Evolutionary conservation across 2,113 vertebrate genomes (phyloP).

Genomic region (Platycercus adscitus): DNA sequence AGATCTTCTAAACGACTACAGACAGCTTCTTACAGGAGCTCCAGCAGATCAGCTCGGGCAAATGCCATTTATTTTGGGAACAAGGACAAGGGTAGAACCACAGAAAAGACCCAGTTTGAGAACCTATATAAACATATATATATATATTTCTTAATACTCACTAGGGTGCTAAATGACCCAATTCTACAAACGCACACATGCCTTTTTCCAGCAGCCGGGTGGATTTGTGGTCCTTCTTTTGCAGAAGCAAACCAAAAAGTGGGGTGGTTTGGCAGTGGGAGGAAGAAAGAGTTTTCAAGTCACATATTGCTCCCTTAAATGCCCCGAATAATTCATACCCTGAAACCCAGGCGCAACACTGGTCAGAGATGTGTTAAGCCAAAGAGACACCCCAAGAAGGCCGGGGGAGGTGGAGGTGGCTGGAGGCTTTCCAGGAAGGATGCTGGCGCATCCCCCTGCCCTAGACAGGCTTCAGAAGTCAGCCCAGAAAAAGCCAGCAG

Average conservation of each 20-base stretch:
- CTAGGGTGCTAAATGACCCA: neutral
- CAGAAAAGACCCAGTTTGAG: conserved; percentile 24
- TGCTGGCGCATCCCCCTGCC: neutral
- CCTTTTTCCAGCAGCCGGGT: neutral
- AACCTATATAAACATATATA: neutral
- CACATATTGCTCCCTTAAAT: neutral
- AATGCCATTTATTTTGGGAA: conserved; percentile 25
- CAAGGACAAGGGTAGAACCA: neutral
- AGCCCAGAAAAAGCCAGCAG: neutral
- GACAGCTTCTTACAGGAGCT: neutral
- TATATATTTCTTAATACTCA: neutral
- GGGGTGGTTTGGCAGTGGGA: neutral
- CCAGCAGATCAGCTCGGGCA: neutral
- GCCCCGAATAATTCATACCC: neutral
- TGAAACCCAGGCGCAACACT: neutral
- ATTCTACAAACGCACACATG: neutral
- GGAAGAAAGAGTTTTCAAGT: neutral
- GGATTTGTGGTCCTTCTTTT: neutral
- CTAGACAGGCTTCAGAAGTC: neutral
- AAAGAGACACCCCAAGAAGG: neutral
- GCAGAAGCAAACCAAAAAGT: neutral
- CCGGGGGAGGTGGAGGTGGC: fast-evolving
- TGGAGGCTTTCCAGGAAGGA: neutral
- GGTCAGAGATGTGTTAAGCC: neutral
- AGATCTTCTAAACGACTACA: neutral